A percentile compares a stretch with the other conserved stretches of the same genome.
These are phyloP conservation scores for Eulemur albifrons DNA, from an alignment of 2,797 vertebrate species.

Conservation along the genomic window DNA sequence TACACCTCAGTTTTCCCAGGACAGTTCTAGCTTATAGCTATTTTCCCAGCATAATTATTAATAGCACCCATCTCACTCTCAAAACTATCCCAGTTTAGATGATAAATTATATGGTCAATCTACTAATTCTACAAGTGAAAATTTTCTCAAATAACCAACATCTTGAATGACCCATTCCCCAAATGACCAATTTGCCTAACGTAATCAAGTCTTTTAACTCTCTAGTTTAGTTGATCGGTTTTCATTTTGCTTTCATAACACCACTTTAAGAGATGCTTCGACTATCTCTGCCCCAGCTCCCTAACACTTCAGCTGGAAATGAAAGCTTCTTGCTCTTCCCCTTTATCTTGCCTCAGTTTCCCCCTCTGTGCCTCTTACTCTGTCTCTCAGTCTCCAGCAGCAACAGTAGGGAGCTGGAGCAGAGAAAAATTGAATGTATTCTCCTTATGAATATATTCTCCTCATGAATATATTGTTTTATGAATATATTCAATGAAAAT, in stretches of 20 bases:
- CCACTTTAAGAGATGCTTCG: slow-evolving; percentile 25
- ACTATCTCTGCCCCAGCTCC: background rate
- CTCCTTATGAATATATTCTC: slow-evolving; percentile 72
- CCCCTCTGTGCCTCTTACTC: background rate
- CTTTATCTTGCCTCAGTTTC: slow-evolving; percentile 27
- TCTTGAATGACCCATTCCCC: slow-evolving; percentile 12
- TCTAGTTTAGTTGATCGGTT: background rate
- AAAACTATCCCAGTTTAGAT: slow-evolving; percentile 16
- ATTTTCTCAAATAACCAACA: slow-evolving; percentile 47
- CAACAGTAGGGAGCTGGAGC: background rate
- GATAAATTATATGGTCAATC: slow-evolving; percentile 14
- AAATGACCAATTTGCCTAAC: slow-evolving; percentile 53
- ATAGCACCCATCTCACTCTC: background rate
- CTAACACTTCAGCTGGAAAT: background rate
- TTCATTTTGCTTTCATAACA: slow-evolving; percentile 38
- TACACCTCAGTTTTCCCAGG: background rate
- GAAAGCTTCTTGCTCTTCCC: background rate
- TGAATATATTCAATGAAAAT: slow-evolving; percentile 69
- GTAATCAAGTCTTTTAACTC: slow-evolving; percentile 39
- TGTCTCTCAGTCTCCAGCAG: slow-evolving; percentile 18
- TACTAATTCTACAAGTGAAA: slow-evolving; percentile 41
- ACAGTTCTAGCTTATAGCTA: background rate
- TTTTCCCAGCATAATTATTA: slow-evolving; percentile 11
- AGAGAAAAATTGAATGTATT: slow-evolving; percentile 54
- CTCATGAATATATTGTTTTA: slow-evolving; percentile 70